These are phyloP conservation scores for Anneissia japonica DNA, from an alignment of 35 echinoderm and acorn worm species.

Conservation along the genomic window DNA sequence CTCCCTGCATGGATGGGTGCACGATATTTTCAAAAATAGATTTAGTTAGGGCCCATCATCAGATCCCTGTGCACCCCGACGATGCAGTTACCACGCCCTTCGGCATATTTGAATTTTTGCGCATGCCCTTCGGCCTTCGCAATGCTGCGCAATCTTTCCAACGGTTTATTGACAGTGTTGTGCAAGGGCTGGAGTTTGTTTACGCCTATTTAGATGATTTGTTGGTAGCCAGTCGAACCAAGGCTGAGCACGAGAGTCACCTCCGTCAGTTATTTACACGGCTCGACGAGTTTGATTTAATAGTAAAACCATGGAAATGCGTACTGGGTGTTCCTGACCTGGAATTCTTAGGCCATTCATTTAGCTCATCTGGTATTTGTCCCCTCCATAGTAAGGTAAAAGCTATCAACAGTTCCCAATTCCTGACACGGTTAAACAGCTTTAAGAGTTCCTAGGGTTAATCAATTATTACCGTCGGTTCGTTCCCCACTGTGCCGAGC, in stretches of 20 bases:
- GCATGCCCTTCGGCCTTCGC: not conserved
- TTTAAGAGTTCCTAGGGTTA: too few relatives aligned
- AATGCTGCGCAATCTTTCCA: slow-evolving; percentile 20
- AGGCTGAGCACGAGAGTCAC: not conserved
- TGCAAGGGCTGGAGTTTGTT: slow-evolving; percentile 4
- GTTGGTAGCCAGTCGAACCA: not conserved
- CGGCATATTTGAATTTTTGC: slow-evolving; percentile 2
- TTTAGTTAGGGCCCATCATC: not conserved
- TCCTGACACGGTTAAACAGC: too few relatives aligned
- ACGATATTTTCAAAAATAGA: slow-evolving; percentile 22
- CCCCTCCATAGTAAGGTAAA: too few relatives aligned
- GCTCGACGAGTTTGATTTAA: not conserved
- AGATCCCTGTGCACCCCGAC: not conserved
- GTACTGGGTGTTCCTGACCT: too few relatives aligned
- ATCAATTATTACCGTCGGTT: not conserved
- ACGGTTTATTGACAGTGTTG: slow-evolving; percentile 15
- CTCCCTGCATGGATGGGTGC: not conserved
- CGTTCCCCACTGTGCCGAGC: not conserved
- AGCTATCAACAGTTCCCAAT: too few relatives aligned
- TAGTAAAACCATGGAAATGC: too few relatives aligned
- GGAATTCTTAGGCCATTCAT: too few relatives aligned
- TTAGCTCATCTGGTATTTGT: too few relatives aligned
- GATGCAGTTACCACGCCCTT: not conserved
- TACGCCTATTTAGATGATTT: slow-evolving; percentile 20
- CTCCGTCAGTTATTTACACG: not conserved